These are phyloP conservation scores for Promerops cafer DNA, from an alignment of 2,113 vertebrate species.

Conservation along the genomic window DNA sequence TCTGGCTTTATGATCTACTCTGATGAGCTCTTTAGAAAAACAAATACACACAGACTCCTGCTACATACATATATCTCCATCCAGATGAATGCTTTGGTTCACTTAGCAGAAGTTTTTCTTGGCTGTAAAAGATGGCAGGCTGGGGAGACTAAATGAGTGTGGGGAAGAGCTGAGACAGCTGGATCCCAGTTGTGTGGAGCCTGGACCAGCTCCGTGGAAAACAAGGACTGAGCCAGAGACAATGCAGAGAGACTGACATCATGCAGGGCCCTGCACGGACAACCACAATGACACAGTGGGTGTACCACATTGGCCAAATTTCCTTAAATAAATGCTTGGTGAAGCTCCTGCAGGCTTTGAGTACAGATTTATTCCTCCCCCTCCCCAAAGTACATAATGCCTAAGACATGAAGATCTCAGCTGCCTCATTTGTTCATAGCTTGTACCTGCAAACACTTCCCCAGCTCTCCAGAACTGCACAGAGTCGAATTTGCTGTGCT, in stretches of 20 bases:
- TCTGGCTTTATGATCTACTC: conserved; percentile 22
- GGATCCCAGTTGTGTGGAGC: background rate
- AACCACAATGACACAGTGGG: background rate
- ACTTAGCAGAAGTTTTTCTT: conserved; percentile 49
- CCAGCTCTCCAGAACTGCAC: background rate
- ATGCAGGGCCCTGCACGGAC: background rate
- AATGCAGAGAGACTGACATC: background rate
- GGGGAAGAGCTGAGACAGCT: background rate
- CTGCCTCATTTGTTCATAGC: background rate
- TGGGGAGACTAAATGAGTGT: background rate
- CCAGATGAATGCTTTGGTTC: conserved; percentile 51
- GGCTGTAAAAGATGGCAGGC: conserved; percentile 38
- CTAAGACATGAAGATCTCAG: background rate
- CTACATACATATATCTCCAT: background rate
- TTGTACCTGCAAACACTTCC: background rate
- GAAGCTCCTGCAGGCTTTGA: background rate
- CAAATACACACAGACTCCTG: background rate
- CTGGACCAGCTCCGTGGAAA: background rate
- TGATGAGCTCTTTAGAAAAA: conserved; percentile 10
- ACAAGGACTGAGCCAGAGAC: conserved; percentile 19
- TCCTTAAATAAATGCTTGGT: background rate
- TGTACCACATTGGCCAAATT: background rate
- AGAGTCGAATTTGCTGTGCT: accelerated
- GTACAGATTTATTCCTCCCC: background rate
- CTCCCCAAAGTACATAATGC: background rate